Base-by-base conservation (phyloP, 2,888 invertebrate species). In the Eustalomyia histrio region DNA sequence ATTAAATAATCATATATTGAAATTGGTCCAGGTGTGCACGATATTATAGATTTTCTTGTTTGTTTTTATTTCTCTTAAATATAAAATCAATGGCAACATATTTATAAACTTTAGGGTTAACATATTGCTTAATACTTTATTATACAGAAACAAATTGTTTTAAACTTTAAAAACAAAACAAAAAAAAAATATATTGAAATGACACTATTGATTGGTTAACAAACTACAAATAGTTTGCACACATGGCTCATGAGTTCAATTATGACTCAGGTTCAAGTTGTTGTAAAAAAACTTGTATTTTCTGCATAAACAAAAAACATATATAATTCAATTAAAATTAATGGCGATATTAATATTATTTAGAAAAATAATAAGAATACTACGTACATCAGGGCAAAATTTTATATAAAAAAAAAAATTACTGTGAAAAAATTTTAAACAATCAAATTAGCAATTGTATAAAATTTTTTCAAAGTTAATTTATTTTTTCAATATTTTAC, bases 261-360 rank as follows among this genome's bases (percentile, higher is more conserved):
- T 67, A 68, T 76, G 75, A 68, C 75, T 76, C 68, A 75, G 75
- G 75, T 75, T 68, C 75, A 75, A 75, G 75, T 75, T 75, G 64
- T 43, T 55, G 16, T 8, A 55, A 58, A 64, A 10, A 61, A 24
- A 64, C 7, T 29, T 0, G n/a, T 29, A 33, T 52, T 29, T 6
- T 29, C 1, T 29, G 3, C 4, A 29, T 12, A 39, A 29, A 29
- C 4, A 29, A 29, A 29, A 29, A 6, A 29, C 17, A 29, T 33
- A 33, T 12, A 29, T 6, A 52, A 50, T 52, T 17, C 6, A 29
- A 7, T 29, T 6, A 21, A 47, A 64, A 52, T 33, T 64, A 64
- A 52, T 64, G 64, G n/a, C 64, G 29, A 7, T 29, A 29, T 29
- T 29, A 29, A 29, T 39, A 39, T 39, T 12, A 39, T 39, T 39